Evolutionary conservation across 92 coral and sea anemone genomes (phyloP), one percentile per base, ranked within the genome.

Genomic region (Epizoanthus scotinus): DNA sequence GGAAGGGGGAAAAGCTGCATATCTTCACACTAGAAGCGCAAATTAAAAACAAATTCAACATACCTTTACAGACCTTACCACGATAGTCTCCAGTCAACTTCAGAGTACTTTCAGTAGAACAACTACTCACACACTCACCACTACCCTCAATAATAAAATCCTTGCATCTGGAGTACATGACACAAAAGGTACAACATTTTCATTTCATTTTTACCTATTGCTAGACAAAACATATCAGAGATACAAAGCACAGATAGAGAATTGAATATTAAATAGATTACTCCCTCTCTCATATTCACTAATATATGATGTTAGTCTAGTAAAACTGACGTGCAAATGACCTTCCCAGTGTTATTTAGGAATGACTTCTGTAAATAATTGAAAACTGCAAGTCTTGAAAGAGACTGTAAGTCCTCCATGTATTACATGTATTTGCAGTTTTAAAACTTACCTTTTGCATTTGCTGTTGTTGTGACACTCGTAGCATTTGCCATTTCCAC

Each of bases 61-160:
- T 40, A 68, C 73, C 73, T 68, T 42, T n/a, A 22, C 73, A 68
- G 22, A 68, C 73, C 27, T 68, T 68, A 52, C 73, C 73, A 15
- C 27, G 40, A 56, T 68, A 68, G 26, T 68, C 73, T 9, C 73
- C 73, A 8, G 73, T 38, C 28, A 68, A 19, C 73, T 42, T 68
- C 8, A 68, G 54, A n/a, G 55, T 68, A 21, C 54, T 42, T 68
- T 14, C 56, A n/a, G 73, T 68, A 18, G 73, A 38, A 68, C 73
- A 68, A 53, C 53, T 68, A 7, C 54, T 68, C 54, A 68, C 73
- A 68, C 73, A 68, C 24, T 68, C 24, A 8, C 73, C 73, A 68
- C 28, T 68, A 2, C 73, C 73, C 17, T 68, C 73, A 20, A 68
- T 53, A 6, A 68, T 31, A 18, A 36, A 38, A 22, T 5, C 27